Evolutionary conservation across 2,888 invertebrate genomes (phyloP).

Genomic region (Drosophila percnosoma): DNA sequence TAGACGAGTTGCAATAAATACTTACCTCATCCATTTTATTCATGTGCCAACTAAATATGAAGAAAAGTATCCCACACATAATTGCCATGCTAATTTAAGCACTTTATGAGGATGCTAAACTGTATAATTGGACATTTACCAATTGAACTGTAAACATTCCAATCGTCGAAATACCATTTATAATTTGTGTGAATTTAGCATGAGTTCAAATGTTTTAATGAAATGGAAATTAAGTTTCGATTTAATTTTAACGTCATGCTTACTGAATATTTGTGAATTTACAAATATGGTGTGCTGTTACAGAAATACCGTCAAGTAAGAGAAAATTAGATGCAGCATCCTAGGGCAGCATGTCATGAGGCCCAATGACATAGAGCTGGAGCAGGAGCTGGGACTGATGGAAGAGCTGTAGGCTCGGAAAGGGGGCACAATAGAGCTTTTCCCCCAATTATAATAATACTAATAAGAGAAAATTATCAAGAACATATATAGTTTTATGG

Average conservation of each 20-base stretch:
- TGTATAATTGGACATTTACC: neutral
- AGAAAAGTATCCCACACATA: neutral
- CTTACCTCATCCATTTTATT: conserved; percentile 40
- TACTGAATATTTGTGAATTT: neutral
- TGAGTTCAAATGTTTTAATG: neutral
- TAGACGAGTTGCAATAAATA: conserved; percentile 20
- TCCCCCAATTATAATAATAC: no score
- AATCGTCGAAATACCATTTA: neutral
- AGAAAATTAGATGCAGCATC: no score
- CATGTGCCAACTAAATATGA: neutral
- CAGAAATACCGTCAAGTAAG: neutral
- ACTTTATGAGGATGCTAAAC: neutral
- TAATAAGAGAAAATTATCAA: neutral
- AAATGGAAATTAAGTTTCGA: neutral
- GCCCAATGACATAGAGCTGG: no score
- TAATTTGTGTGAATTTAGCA: neutral
- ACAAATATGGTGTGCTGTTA: neutral
- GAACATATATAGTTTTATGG: neutral
- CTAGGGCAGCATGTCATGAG: no score
- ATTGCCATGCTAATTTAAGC: conserved; percentile 18
- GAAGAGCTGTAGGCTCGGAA: no score
- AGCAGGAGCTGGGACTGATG: no score
- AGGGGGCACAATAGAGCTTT: no score
- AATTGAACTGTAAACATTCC: neutral
- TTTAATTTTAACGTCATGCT: neutral